These are phyloP conservation scores for Stenodera caucasica DNA, from an alignment of 2,888 invertebrate genomes.

Conservation along the genomic window DNA sequence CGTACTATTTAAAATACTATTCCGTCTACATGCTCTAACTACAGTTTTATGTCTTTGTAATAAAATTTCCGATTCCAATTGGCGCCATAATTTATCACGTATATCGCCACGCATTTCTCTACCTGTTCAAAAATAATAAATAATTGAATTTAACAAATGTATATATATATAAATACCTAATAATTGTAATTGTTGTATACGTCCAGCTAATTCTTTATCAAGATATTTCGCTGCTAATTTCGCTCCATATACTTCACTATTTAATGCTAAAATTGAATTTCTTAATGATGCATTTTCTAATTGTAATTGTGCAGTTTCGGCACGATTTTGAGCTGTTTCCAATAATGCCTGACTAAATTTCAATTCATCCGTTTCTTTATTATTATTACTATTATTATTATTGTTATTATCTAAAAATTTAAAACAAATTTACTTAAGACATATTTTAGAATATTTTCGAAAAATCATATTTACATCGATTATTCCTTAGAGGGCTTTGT, in stretches of 20 bases:
- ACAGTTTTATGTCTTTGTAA: slow-evolving; percentile 84
- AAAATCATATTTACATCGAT: slow-evolving; percentile 12
- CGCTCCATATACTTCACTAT: slow-evolving; percentile 83
- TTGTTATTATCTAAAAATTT: slow-evolving; percentile 26
- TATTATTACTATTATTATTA: not conserved
- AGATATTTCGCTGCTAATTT: slow-evolving; percentile 83
- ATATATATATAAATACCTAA: slow-evolving; percentile 57
- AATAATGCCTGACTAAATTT: slow-evolving; percentile 52
- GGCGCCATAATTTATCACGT: slow-evolving; percentile 77
- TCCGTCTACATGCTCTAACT: slow-evolving; percentile 65
- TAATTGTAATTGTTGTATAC: slow-evolving; percentile 85
- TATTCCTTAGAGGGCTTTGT: slow-evolving; percentile 51
- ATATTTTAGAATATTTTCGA: not conserved
- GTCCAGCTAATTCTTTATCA: slow-evolving; percentile 79
- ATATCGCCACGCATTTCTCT: slow-evolving; percentile 79
- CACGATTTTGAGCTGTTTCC: slow-evolving; percentile 55
- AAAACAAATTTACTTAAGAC: slow-evolving; percentile 23
- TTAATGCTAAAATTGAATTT: slow-evolving; percentile 71
- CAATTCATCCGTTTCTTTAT: slow-evolving; percentile 46
- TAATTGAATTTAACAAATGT: not conserved
- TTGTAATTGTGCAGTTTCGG: slow-evolving; percentile 64
- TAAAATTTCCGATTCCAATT: slow-evolving; percentile 84
- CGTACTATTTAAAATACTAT: slow-evolving; percentile 49
- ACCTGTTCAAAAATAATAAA: slow-evolving; percentile 43
- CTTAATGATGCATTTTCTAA: slow-evolving; percentile 71